A percentile compares a stretch with the other conserved stretches of the same genome.
These are phyloP conservation scores for Phymorhynchus buccinoides DNA, from an alignment of 1,140 invertebrate genomes.

Conservation along the genomic window DNA sequence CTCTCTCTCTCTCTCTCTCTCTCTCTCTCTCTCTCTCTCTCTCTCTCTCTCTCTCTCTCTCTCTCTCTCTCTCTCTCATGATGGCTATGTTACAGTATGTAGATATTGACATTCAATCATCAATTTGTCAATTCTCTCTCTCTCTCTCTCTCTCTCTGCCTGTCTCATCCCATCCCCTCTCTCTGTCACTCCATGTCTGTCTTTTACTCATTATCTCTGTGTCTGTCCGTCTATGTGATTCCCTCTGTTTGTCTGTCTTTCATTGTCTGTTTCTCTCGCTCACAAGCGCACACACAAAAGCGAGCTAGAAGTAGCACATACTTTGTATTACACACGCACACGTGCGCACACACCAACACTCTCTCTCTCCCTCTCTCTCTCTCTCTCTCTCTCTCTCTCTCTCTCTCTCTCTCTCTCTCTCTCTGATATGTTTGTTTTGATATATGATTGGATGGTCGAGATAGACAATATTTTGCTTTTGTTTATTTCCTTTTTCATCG, in stretches of 20 bases:
- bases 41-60: not conserved
- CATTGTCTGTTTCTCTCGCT: not conserved
- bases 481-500: too few species aligned
- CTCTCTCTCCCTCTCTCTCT: slow-evolving; percentile 23
- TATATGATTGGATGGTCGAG: too few species aligned
- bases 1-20: slow-evolving; percentile 3
- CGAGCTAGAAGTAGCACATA: not conserved
- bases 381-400: slow-evolving; percentile 31
- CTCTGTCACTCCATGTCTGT: slow-evolving; percentile 2
- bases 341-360: not conserved
- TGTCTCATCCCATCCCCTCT: not conserved
- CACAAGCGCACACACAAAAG: not conserved
- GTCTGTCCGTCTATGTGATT: not conserved
- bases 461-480: too few species aligned
- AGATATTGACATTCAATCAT: too few species aligned
- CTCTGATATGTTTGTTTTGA: too few species aligned
- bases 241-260: not conserved
- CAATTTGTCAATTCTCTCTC: too few species aligned
- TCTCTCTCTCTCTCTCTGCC: slow-evolving; percentile 6
- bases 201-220: not conserved
- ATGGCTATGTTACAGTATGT: too few species aligned
- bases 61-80: too few species aligned
- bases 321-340: too few species aligned
- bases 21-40: not conserved
- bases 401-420: not conserved